Conservation (phyloP, 2,888 invertebrate species). For the Leptopilina myrica region DNA sequence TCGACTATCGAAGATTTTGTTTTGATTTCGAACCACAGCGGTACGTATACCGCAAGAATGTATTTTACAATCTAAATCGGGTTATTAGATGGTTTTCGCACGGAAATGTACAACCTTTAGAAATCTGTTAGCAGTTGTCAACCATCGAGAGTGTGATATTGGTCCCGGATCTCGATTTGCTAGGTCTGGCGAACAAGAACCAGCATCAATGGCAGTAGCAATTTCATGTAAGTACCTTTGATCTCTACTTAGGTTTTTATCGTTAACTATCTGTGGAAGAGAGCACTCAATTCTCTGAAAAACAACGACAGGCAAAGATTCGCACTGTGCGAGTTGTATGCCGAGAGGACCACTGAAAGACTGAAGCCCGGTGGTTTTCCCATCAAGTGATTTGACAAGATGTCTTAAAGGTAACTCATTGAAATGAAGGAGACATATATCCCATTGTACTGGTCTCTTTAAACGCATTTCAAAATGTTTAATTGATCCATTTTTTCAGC, state of each 20-base stretch:
- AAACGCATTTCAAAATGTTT: background rate
- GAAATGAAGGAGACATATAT: background rate
- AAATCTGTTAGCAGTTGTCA: slow-evolving; percentile 37
- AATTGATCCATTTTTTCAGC: background rate
- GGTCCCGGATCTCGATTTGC: slow-evolving; percentile 38
- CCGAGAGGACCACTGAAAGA: slow-evolving; percentile 18
- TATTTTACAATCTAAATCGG: slow-evolving; percentile 41
- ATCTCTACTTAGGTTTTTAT: slow-evolving; percentile 9
- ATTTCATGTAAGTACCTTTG: slow-evolving; percentile 10
- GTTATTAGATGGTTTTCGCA: slow-evolving; percentile 15
- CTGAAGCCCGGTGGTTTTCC: slow-evolving; percentile 4
- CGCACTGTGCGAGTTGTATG: background rate
- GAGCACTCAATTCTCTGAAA: slow-evolving; percentile 7
- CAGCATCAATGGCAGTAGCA: slow-evolving; percentile 40
- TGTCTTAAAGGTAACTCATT: slow-evolving; percentile 24
- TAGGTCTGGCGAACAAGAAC: slow-evolving; percentile 44
- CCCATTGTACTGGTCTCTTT: slow-evolving; percentile 11
- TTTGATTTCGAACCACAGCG: slow-evolving; percentile 55
- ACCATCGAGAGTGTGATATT: slow-evolving; percentile 39
- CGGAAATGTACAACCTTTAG: slow-evolving; percentile 43
- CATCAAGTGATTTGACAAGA: slow-evolving; percentile 10
- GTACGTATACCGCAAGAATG: slow-evolving; percentile 53
- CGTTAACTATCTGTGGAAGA: background rate
- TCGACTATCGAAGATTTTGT: slow-evolving; percentile 43
- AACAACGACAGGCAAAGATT: slow-evolving; percentile 2